These are phyloP conservation scores for Chaenogobius annularis DNA, from an alignment of 2,113 vertebrate species.

Conservation along the genomic window DNA sequence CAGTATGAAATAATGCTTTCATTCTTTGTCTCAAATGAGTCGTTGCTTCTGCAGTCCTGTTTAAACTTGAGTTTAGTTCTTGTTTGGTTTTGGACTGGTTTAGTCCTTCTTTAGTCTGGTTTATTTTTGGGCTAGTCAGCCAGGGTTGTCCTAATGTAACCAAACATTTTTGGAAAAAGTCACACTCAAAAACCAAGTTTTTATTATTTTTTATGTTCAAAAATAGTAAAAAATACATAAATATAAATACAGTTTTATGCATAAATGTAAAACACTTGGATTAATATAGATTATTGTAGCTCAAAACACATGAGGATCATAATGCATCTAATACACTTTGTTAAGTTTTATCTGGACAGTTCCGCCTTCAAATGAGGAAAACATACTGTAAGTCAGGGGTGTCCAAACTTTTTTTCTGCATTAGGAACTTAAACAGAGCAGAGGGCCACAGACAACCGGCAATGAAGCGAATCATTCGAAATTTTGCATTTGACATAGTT, in stretches of 20 bases:
- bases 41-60: neutral
- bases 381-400: neutral
- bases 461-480: no score
- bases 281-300: neutral
- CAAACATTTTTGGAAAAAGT: neutral
- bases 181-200: neutral
- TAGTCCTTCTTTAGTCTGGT: no score
- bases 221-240: neutral
- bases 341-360: no score
- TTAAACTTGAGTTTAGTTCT: neutral
- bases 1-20: no score
- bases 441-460: no score
- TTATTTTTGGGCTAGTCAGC: no score
- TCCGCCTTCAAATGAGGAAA: neutral
- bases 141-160: neutral
- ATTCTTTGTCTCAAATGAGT: neutral
- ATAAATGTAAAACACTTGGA: neutral
- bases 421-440: no score
- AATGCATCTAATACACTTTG: neutral
- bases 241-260: slow-evolving; percentile 1
- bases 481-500: no score
- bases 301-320: neutral
- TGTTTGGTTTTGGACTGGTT: no score
- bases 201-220: neutral
- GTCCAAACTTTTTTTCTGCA: no score